Conservation (phyloP, 2,113 vertebrate genomes). For the Diphyllodes magnificus region DNA sequence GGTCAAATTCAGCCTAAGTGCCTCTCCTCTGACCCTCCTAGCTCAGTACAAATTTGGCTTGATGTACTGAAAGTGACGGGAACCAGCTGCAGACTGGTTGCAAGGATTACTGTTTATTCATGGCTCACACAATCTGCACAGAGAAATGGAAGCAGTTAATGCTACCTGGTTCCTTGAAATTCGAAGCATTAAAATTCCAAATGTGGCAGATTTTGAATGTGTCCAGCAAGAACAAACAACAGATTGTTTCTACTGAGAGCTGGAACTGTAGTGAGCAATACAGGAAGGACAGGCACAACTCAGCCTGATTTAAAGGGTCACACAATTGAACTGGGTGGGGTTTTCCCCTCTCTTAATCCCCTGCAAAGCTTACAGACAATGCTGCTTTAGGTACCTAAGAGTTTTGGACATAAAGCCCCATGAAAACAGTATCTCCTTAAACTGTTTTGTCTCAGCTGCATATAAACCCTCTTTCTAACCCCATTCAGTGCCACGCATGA, state of each 20-base stretch:
- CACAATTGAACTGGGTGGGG: background rate
- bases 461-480: background rate
- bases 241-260: background rate
- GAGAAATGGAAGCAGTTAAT: background rate
- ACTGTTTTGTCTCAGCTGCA: background rate
- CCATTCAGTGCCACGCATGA: background rate
- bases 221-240: background rate
- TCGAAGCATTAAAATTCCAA: background rate
- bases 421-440: background rate
- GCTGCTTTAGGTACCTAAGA: background rate
- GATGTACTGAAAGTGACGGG: background rate
- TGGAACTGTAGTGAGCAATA: background rate
- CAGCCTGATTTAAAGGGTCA: background rate
- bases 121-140: background rate
- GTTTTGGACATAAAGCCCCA: background rate
- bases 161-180: background rate
- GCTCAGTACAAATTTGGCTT: background rate
- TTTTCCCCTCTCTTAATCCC: background rate
- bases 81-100: background rate
- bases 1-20: background rate
- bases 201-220: background rate
- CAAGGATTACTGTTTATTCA: background rate
- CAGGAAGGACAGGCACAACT: background rate
- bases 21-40: background rate
- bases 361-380: background rate